Conservation (phyloP, 2,797 vertebrate species). For the Rhinatrema bivittatum region DNA sequence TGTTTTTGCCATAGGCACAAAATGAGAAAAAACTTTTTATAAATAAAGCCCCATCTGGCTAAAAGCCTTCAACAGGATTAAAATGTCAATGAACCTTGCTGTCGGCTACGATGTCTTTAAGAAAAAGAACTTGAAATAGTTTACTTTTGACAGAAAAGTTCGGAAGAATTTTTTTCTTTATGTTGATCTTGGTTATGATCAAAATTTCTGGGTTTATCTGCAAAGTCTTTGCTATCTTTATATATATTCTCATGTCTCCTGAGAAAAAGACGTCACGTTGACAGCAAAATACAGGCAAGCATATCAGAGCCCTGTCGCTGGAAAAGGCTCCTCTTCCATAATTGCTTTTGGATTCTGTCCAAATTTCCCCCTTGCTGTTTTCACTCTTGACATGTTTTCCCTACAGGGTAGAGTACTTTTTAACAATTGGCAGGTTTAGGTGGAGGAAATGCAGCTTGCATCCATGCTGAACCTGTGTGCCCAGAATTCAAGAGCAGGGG, state of each 20-base stretch:
- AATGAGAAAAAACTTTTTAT: too few species aligned
- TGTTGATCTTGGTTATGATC: too few species aligned
- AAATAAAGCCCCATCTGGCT: too few species aligned
- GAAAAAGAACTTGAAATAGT: too few species aligned
- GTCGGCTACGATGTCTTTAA: too few species aligned
- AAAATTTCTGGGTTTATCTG: too few species aligned
- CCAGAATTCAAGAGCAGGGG: conserved; percentile 30
- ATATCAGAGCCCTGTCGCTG: conserved; percentile 28
- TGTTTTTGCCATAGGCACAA: too few species aligned
- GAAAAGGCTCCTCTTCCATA: conserved; percentile 30
- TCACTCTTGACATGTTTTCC: conserved; percentile 51
- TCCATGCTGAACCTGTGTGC: conserved; percentile 15
- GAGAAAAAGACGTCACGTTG: conserved; percentile 47
- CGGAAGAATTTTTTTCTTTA: too few species aligned
- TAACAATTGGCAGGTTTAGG: conserved; percentile 40
- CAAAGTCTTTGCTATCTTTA: too few species aligned
- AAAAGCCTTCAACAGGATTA: too few species aligned
- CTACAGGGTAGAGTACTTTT: conserved; percentile 26
- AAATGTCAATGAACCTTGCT: too few species aligned
- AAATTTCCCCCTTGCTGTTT: conserved; percentile 34
- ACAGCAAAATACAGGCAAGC: conserved; percentile 46
- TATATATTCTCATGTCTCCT: conserved; percentile 32
- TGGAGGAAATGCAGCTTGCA: not conserved
- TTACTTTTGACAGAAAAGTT: too few species aligned
- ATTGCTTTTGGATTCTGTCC: conserved; percentile 44